Conservation (phyloP, 2,797 vertebrate genomes). For the Melanotaenia pygmaea region DNA sequence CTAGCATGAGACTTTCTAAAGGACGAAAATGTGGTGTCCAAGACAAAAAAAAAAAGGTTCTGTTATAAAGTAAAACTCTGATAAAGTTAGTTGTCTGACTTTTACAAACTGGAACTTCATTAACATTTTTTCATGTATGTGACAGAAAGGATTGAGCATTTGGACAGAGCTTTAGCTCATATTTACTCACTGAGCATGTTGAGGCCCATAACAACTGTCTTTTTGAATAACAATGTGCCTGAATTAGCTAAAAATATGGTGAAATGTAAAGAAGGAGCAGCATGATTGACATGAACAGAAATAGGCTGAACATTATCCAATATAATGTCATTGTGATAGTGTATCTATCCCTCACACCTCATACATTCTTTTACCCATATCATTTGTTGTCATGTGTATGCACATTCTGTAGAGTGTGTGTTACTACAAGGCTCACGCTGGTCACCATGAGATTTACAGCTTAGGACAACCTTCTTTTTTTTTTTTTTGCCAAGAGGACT, state of each 20-base stretch:
- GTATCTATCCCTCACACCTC: conserved; percentile 26
- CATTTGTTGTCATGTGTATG: conserved; percentile 22
- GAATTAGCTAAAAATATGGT: conserved; percentile 47
- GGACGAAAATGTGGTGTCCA: neutral
- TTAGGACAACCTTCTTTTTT: conserved; percentile 43
- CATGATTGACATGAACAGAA: conserved; percentile 44
- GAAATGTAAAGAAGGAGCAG: conserved; percentile 17
- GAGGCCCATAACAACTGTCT: conserved; percentile 52
- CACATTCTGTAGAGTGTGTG: conserved; percentile 8
- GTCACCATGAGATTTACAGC: conserved; percentile 45
- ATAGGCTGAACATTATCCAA: conserved; percentile 19
- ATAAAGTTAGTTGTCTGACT: neutral
- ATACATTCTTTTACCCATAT: conserved; percentile 20
- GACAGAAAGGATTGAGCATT: neutral
- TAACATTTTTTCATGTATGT: neutral
- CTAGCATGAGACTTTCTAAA: neutral
- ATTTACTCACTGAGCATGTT: conserved; percentile 55
- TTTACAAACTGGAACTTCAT: neutral
- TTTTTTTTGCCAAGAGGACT: conserved; percentile 60
- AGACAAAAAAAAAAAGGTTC: neutral
- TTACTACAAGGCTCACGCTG: conserved; percentile 4
- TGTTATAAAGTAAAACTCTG: neutral
- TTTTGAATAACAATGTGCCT: conserved; percentile 59
- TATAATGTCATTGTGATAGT: conserved; percentile 18
- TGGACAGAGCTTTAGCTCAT: conserved; percentile 47